These are phyloP conservation scores for Probosciger aterrimus DNA, from an alignment of 2,113 vertebrate species.

Conservation along the genomic window DNA sequence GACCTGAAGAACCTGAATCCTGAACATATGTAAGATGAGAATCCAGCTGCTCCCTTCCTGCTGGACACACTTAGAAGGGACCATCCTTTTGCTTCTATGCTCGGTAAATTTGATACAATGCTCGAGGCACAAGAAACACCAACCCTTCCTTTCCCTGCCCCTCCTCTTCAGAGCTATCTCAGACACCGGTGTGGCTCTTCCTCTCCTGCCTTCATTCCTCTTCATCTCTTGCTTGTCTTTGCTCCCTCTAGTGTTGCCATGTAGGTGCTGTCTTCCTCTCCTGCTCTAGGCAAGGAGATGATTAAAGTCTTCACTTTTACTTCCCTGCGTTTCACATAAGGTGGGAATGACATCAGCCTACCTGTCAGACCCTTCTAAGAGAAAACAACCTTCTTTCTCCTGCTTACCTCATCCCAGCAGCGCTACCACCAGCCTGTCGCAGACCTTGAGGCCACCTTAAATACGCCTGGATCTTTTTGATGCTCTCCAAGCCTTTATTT, in stretches of 20 bases:
- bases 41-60: not conserved
- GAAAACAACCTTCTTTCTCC: not conserved
- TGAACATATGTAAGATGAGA: not conserved
- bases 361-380: not conserved
- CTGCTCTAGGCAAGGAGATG: not conserved
- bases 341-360: not conserved
- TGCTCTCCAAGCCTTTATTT: not conserved
- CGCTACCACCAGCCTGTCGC: not conserved
- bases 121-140: not conserved
- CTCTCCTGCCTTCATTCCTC: not conserved
- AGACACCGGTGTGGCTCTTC: not conserved
- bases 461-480: not conserved
- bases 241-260: constrained; percentile 5
- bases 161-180: not conserved
- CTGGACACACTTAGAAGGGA: not conserved
- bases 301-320: not conserved
- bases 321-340: not conserved
- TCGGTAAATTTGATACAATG: not conserved
- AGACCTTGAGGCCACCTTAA: not conserved
- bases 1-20: not conserved
- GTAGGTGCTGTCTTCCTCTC: not conserved
- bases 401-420: not conserved
- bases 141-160: not conserved
- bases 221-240: not conserved
- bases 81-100: not conserved